Evolutionary conservation across 2,888 invertebrate species (phyloP).

Genomic region (Cerastoderma edule): DNA sequence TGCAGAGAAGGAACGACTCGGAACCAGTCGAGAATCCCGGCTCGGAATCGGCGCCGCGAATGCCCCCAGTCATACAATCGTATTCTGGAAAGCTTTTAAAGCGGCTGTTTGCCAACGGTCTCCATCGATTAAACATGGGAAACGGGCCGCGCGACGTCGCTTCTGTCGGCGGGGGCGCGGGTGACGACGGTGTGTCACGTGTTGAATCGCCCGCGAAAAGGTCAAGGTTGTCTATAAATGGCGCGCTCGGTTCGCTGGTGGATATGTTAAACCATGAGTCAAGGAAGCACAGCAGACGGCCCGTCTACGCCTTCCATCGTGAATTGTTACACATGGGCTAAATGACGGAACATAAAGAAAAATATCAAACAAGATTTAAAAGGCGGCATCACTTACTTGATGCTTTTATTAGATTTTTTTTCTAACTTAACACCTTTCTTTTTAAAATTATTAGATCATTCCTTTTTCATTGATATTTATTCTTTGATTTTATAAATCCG

Average conservation of each 20-base stretch:
- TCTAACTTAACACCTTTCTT: no score
- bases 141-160: neutral
- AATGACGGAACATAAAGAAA: no score
- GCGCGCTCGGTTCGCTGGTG: constrained; percentile 45
- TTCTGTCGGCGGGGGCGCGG: constrained; percentile 8
- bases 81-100: constrained; percentile 29
- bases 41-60: neutral
- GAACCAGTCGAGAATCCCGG: neutral
- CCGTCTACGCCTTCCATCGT: constrained; percentile 40
- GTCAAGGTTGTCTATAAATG: constrained; percentile 48
- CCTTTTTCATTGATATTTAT: no score
- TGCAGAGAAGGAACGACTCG: constrained; percentile 6
- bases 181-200: constrained; percentile 7
- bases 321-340: constrained; percentile 44
- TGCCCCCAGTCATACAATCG: constrained; percentile 8
- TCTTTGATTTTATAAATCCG: no score
- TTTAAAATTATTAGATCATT: no score
- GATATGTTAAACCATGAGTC: constrained; percentile 46
- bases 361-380: no score
- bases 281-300: constrained; percentile 28
- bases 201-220: constrained; percentile 27
- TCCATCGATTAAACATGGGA: neutral
- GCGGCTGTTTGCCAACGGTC: constrained; percentile 11
- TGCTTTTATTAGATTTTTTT: no score
- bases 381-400: no score